Conservation (phyloP, 1,140 invertebrate species). For the Thaumetopoea pityocampa region DNA sequence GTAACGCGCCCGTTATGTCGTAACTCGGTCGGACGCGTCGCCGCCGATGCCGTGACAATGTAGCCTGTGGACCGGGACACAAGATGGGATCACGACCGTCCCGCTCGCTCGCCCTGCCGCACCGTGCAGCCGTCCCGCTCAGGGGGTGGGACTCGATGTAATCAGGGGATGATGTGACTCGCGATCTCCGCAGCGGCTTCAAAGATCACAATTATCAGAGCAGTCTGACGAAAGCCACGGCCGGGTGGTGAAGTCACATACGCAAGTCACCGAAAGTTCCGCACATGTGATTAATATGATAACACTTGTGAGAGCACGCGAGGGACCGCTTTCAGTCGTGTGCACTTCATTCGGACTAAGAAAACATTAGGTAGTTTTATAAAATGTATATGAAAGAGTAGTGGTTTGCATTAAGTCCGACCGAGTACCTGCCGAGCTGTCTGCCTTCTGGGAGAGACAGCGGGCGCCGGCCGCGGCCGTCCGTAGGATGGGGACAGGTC, state of each 20-base stretch:
- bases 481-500: constrained; percentile 75
- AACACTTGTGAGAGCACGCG: too few species aligned
- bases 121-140: constrained; percentile 41
- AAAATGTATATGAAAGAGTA: constrained; percentile 5
- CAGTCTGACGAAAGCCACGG: constrained; percentile 72
- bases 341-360: too few species aligned
- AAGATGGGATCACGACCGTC: constrained; percentile 59
- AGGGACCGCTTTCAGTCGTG: too few species aligned
- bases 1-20: constrained; percentile 33
- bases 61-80: constrained; percentile 72
- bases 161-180: constrained; percentile 75
- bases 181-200: constrained; percentile 71
- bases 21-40: constrained; percentile 56
- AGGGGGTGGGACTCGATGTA: constrained; percentile 70
- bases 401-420: constrained; percentile 3
- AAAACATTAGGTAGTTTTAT: constrained; percentile 3
- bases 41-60: constrained; percentile 64
- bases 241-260: constrained; percentile 59
- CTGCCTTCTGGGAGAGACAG: constrained; percentile 72
- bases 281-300: constrained; percentile 16
- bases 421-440: constrained; percentile 55
- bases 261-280: constrained; percentile 47
- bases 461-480: constrained; percentile 69
- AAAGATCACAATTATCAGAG: constrained; percentile 75
- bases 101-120: constrained; percentile 29